Base-by-base conservation (phyloP, 2,888 invertebrate species). In the Candidula unifasciata region DNA sequence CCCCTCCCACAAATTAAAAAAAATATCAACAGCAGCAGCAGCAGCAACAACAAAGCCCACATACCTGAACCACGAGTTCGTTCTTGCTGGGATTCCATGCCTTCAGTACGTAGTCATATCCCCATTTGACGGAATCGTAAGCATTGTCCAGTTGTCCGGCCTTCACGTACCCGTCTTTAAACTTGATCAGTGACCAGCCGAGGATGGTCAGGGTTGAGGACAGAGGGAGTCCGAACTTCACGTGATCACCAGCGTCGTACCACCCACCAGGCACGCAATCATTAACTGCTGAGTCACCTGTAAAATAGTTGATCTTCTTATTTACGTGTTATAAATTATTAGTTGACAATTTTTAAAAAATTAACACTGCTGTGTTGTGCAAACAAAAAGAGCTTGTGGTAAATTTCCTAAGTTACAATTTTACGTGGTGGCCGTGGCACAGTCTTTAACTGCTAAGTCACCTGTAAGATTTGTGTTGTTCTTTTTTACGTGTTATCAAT, bases 51-150 rank as follows among this genome's bases (percentile, higher is more conserved):
- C n/a, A 18, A 57, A 33, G 33, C 0, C 30, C 57, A n/a, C 83
- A 35, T 18, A 86, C 86, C 83, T 86, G 86, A 0, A 66, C 83
- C 2, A 78, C 73, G 16, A 86, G 86, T 24, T 83, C 73, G 27
- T 64, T 64, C 6, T 74, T 80, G 68, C 8, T n/a, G 2, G 86
- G 82, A 52, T 82, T 80, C 86, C 86, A 86, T 21, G 87, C 87
- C n/a, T 86, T 95, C 85, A 95, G 94, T 88, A 95, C 95, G 90
- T 95, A 95, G 91, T 95, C 95, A 0, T 95, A 94, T 0, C 95
- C 94, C 95, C 95, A 95, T 91, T 94, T 94, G 33, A 95, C 85
- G 44, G 88, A 88, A 78, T 88, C 90, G 52, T 88, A 88, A 74
- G 89, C 90, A 80, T 89, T 87, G n/a, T 88, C 83, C 74, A 88